Evolutionary conservation across 2,888 invertebrate species (phyloP).

Genomic region (Carcina quercana): DNA sequence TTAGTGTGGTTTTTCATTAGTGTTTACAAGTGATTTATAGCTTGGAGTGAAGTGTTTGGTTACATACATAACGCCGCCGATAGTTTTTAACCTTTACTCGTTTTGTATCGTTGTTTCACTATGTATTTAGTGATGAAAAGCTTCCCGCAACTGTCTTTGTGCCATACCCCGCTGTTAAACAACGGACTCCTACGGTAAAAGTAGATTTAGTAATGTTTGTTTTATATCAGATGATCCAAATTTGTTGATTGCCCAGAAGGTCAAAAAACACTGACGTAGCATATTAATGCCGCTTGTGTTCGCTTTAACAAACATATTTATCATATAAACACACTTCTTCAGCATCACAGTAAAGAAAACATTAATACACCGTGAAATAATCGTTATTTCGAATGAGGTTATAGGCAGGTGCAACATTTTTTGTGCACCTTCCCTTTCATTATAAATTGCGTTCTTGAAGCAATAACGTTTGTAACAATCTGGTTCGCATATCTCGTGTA

Average conservation of each 20-base stretch:
- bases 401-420: constrained; percentile 7
- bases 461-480: no score
- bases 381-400: constrained; percentile 11
- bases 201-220: constrained; percentile 43
- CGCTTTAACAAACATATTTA: constrained; percentile 1
- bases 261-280: constrained; percentile 32
- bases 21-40: constrained; percentile 61
- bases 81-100: constrained; percentile 56
- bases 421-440: no score
- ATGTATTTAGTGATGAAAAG: constrained; percentile 36
- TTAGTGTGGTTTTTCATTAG: constrained; percentile 67
- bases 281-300: constrained; percentile 16
- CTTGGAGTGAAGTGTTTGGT: constrained; percentile 64
- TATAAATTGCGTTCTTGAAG: no score
- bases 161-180: no score
- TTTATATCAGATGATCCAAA: constrained; percentile 46
- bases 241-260: constrained; percentile 46
- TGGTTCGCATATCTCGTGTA: neutral
- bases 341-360: neutral
- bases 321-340: neutral
- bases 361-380: neutral
- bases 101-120: constrained; percentile 42
- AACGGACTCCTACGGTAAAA: no score
- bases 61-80: constrained; percentile 50
- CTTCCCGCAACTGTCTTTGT: constrained; percentile 48